phyloP scores from a whole-genome alignment of 2,888 invertebrate genomes.

The Callyntrura sp. region DNA sequence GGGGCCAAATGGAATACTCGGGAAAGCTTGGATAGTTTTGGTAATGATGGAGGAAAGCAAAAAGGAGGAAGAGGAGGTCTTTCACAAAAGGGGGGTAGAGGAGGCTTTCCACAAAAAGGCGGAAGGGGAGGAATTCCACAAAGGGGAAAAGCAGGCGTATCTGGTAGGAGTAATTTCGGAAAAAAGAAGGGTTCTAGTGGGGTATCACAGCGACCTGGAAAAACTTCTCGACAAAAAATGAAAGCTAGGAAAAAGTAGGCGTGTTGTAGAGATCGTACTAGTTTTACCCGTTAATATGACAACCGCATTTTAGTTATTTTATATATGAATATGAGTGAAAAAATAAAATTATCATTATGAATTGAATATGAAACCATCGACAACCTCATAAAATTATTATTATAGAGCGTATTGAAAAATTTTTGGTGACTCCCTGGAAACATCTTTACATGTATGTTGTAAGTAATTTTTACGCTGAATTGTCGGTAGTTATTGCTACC shows the following conservation, averaged over 20 bases:
- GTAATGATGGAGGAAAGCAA: constrained; percentile 59
- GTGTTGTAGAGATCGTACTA: background rate
- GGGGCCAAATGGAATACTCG: constrained; percentile 81
- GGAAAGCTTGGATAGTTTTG: constrained; percentile 81
- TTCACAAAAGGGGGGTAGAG: constrained; percentile 38
- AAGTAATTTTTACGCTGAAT: too few species aligned
- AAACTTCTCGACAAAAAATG: constrained; percentile 61
- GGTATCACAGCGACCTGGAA: constrained; percentile 50
- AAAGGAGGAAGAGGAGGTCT: constrained; percentile 24
- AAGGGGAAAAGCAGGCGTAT: constrained; percentile 47
- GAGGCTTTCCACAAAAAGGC: constrained; percentile 6
- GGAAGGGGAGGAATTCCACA: constrained; percentile 26
- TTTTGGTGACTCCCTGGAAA: too few species aligned
- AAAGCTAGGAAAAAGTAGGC: constrained; percentile 57
- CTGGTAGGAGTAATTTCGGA: constrained; percentile 50
- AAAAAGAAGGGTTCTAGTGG: constrained; percentile 36
- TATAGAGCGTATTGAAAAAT: too few species aligned
- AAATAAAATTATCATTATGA: background rate
- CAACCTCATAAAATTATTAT: background rate
- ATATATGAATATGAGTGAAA: constrained; percentile 21
- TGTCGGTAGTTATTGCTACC: too few species aligned
- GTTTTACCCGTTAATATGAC: constrained; percentile 1
- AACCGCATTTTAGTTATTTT: constrained; percentile 13
- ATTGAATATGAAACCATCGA: background rate
- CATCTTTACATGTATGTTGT: too few species aligned